phyloP scores from a whole-genome alignment of 1,140 invertebrate species.

The Eriocheir sinensis region DNA sequence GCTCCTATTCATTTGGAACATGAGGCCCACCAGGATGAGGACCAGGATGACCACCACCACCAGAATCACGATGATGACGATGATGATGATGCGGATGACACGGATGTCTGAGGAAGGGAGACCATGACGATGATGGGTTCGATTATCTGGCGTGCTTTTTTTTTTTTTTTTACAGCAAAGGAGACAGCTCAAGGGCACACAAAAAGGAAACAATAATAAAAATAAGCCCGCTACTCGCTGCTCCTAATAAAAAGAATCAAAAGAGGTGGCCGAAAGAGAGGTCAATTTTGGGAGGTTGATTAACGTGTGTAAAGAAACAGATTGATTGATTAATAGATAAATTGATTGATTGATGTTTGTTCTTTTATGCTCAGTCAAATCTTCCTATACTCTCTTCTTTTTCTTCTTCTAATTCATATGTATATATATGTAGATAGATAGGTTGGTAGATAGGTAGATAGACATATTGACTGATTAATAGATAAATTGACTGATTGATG shows the following conservation, averaged over 20 bases:
- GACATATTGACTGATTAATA: neutral
- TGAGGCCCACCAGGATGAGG: neutral
- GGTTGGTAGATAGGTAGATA: neutral
- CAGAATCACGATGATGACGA: neutral
- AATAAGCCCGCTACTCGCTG: too few species aligned
- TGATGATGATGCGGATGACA: conserved; percentile 14
- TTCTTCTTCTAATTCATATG: neutral
- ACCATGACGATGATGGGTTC: neutral
- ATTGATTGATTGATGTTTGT: neutral
- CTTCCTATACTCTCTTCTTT: neutral
- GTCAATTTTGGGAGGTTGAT: too few species aligned
- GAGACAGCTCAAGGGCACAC: too few species aligned
- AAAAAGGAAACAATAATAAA: too few species aligned
- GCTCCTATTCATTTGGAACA: neutral
- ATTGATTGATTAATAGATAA: too few species aligned
- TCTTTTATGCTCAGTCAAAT: neutral
- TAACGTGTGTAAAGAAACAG: neutral
- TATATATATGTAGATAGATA: conserved; percentile 44
- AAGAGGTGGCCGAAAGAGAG: too few species aligned
- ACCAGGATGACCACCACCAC: neutral
- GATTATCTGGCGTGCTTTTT: too few species aligned
- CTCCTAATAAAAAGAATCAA: too few species aligned
- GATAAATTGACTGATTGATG: neutral
- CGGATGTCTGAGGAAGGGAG: neutral
- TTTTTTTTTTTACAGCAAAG: too few species aligned